Evolutionary conservation across 2,888 invertebrate species (phyloP).

Genomic region (Sphaerophoria rueppellii): DNA sequence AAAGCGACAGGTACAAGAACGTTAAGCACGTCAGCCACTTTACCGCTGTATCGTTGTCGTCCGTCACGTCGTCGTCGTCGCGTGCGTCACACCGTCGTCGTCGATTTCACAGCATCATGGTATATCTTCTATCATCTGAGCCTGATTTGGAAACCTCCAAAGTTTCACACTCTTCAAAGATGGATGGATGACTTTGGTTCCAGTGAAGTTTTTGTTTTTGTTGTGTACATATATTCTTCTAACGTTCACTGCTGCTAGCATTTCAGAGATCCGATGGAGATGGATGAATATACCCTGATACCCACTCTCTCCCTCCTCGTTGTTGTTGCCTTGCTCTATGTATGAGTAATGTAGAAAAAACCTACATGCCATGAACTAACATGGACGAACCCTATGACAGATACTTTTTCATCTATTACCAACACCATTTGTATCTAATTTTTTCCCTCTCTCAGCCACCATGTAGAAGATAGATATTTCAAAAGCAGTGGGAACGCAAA

Average conservation of each 20-base stretch:
- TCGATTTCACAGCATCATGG: conserved; percentile 1
- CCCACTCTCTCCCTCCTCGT: not conserved
- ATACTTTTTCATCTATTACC: conserved; percentile 65
- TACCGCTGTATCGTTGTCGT: conserved; percentile 35
- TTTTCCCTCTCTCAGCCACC: not conserved
- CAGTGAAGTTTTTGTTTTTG: conserved; percentile 42
- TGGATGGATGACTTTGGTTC: conserved; percentile 49
- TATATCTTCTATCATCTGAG: conserved; percentile 47
- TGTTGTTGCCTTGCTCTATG: conserved; percentile 3
- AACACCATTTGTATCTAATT: conserved; percentile 60
- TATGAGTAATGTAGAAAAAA: conserved; percentile 60
- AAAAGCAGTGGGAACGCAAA: conserved; percentile 58
- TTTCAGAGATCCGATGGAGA: not conserved
- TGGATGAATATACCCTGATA: conserved; percentile 1
- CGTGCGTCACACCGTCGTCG: conserved; percentile 9
- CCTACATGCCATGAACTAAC: conserved; percentile 53
- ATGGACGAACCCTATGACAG: conserved; percentile 65
- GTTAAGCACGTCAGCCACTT: conserved; percentile 26
- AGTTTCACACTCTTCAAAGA: conserved; percentile 59
- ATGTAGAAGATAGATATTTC: conserved; percentile 46
- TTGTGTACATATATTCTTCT: not conserved
- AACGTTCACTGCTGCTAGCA: conserved; percentile 4
- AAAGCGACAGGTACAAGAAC: conserved; percentile 54
- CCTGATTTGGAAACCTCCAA: conserved; percentile 70
- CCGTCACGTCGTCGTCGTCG: conserved; percentile 30